Evolutionary conservation across 1,140 invertebrate genomes (phyloP), one percentile per base, ranked within the genome.

Genomic region (Lepidotrigona ventralis): DNA sequence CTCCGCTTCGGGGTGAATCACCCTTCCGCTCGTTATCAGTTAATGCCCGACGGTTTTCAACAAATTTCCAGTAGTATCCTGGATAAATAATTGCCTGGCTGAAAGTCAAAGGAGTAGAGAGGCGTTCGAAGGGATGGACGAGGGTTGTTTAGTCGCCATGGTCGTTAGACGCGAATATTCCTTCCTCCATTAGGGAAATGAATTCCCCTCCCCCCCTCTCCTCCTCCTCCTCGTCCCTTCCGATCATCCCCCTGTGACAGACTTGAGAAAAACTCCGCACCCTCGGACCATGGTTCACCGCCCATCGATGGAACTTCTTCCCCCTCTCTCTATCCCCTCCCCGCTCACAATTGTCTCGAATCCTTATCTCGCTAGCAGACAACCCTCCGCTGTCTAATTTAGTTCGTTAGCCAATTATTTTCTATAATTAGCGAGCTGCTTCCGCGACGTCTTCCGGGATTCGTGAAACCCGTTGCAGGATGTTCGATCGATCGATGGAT

Each of bases 121-220:
- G 39, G 60, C 33, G 23, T 51, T 15, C 29, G 23, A 63, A 26
- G 66, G 73, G 72, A 46, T 74, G 83, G 71, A 68, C 46, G 79
- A 56, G 69, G 79, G 73, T 88, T 90, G 86, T 90, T 90, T 90
- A 90, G 87, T 89, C 79, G 81, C 60, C 81, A 73, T 84, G 79
- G 83, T 86, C 82, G 85, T 88, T 86, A 81, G 83, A 86, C 73
- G 88, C 75, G 85, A 46, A 88, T 90, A 89, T 84, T 89, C 76
- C 85, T 89, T 84, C 86, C 88, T 90, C 89, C 90, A 90, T 90
- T 90, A 90, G 86, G 88, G 89, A 89, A 90, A 90, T 90, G 90
- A 90, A 90, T 90, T 90, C 85, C 88, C 79, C 69, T 66, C n/a
- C n/a, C n/a, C n/a, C n/a, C n/a, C n/a, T n/a, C n/a, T n/a, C n/a